Evolutionary conservation across 2,888 invertebrate species (phyloP), one percentile per base, ranked within the genome.

Genomic region (Leptothorax acervorum): DNA sequence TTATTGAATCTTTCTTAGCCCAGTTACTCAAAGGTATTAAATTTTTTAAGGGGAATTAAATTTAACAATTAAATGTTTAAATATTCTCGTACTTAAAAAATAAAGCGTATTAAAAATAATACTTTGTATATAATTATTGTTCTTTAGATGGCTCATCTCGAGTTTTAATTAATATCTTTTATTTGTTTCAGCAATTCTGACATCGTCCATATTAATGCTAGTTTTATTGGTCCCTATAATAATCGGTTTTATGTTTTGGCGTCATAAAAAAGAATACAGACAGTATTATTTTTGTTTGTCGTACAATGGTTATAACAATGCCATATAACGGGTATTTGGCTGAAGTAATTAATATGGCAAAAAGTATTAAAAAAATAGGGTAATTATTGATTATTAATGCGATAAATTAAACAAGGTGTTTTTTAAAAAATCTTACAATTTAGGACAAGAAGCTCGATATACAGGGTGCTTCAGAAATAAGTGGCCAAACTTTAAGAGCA

Each of bases 251-350:
- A n/a, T n/a, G 86, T 94, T 92, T 83, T 93, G 93, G 92, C 92
- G 93, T 66, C 91, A 93, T 57, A 94, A 91, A 87, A 91, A 91
- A 85, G 92, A 93, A 82, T 91, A 93, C 68, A 92, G 92, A 66
- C 94, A 93, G 91, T 94, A 94, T 92, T 94, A 95, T 71, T 90
- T 93, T 60, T 92, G 92, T 73, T 85, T 94, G 82, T 12, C 75
- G 9, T 62, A 66, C 28, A 76, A 75, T 23, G 73, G 51, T 11
- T n/a, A n/a, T n/a, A n/a, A n/a, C n/a, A n/a, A n/a, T n/a, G n/a
- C n/a, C n/a, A n/a, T 78, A 78, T 42, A 63, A 92, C 11, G 9
- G 31, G 66, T 82, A 75, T 78, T 68, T 18, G 15, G 1, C 1
- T 6, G 18, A 70, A 68, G 48, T 23, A 79, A 45, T 23, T 23